Percentiles rank a stretch among this genome's conserved stretches.
These are phyloP conservation scores for Parazoanthus darwini DNA, from an alignment of 92 coral and sea anemone genomes.

Conservation along the genomic window DNA sequence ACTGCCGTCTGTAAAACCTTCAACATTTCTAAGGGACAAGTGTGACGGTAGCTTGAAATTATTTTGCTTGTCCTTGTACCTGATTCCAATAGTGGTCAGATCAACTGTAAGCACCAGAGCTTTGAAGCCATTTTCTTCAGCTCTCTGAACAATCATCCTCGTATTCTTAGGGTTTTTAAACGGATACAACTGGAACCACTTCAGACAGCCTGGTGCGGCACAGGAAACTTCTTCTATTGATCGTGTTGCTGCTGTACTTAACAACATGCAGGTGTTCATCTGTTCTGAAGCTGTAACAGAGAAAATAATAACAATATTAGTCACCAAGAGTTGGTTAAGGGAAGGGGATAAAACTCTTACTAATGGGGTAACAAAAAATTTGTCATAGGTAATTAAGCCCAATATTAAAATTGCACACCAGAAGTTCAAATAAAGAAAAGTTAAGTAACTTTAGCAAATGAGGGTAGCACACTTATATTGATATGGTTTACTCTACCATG, in stretches of 20 bases:
- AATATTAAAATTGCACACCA: no score
- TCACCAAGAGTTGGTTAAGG: not conserved
- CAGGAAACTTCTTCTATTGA: slow-evolving; percentile 61
- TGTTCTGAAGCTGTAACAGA: slow-evolving; percentile 49
- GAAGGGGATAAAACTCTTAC: not conserved
- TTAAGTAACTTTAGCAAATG: no score
- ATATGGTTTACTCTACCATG: no score
- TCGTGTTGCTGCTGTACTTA: slow-evolving; percentile 50
- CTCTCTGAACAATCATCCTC: slow-evolving; percentile 46
- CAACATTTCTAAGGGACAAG: slow-evolving; percentile 2
- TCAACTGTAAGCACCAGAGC: slow-evolving; percentile 76
- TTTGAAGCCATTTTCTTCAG: slow-evolving; percentile 71
- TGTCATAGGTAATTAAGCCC: no score
- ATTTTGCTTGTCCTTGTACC: slow-evolving; percentile 6
- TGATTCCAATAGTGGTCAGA: slow-evolving; percentile 44
- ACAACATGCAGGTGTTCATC: slow-evolving; percentile 57
- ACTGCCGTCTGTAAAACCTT: slow-evolving; percentile 4
- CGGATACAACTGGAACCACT: slow-evolving; percentile 61
- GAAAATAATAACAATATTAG: not conserved
- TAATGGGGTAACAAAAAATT: no score
- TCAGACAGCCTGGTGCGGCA: slow-evolving; percentile 49
- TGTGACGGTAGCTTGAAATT: slow-evolving; percentile 11
- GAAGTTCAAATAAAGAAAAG: no score
- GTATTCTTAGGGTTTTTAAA: not conserved
- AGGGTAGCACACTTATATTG: no score